Evolutionary conservation across 2,888 invertebrate species (phyloP), one percentile per base, ranked within the genome.

Genomic region (Calameuta pallipes): DNA sequence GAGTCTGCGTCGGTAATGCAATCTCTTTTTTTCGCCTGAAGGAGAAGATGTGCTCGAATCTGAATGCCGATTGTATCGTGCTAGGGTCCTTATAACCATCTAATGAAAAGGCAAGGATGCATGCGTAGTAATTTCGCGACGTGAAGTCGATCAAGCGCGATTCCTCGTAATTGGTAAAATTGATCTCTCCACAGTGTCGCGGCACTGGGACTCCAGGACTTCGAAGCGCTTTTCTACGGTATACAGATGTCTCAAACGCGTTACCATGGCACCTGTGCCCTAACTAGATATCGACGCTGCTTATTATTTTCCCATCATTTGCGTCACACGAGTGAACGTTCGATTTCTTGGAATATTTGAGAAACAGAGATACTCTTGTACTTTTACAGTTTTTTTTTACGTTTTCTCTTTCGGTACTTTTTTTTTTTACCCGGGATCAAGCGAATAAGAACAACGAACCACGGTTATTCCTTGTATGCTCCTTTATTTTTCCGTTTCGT

Each of bases 121-220:
- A 74, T 79, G 79, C 81, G 79, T 81, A 74, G 76, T 82, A 82
- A 85, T 86, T 85, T 86, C 83, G 83, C 82, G 80, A 81, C 81
- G 84, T 84, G 83, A 81, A 85, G 82, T 82, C 86, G 85, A 84
- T 84, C 85, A 84, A 80, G 82, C 86, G 87, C 85, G 84, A 85
- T 85, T 86, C 82, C 83, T 84, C 82, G 85, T 87, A 87, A 87
- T 87, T 87, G 87, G 85, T 85, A 86, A 82, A 81, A 83, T 83
- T 82, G 82, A 81, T 82, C 80, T 34, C 36, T 74, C 23, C 36
- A 56, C 23, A 23, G 56, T 23, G 23, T 0, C 23, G 56, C 56
- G 23, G 56, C 56, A 56, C 56, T n/a, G 36, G 23, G 12, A 34
- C 36, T 34, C 12, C 15, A 71, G 31, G 71, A 71, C 74, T 74